Base-by-base conservation (phyloP, 2,888 invertebrate species). In the Patella caerulea region DNA sequence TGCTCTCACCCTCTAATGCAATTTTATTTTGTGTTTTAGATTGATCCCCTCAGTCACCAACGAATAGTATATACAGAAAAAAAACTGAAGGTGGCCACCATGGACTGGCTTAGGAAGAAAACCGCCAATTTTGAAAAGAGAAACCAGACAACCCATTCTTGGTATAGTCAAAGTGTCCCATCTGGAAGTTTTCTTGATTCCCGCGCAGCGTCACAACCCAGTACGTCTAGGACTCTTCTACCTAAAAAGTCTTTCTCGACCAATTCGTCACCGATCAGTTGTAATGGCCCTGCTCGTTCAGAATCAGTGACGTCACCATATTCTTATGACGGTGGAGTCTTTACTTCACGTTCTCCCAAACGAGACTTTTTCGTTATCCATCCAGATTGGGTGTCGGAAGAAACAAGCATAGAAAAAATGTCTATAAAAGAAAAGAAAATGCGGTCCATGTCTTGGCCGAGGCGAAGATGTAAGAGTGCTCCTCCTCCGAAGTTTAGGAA, bases 381-480 rank as follows among this genome's bases (percentile, higher is more conserved):
- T 74, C 91, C 91, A 1, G 91, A 91, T 78, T 91, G 90, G 90
- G 90, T 89, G 19, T 90, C 90, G 0, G 91, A 91, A 79, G 85
- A 86, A 19, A 83, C 89, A 83, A 83, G 87, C 2, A 86, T 89
- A 72, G 86, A 87, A 77, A 87, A 87, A 81, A 72, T 89, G 56
- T 86, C 85, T 72, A 74, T 88, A 55, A 84, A 84, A 55, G 83
- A 86, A 55, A 78, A 86, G 52, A 81, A 81, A 24, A 76, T 79
- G 45, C 75, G 82, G 73, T 80, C 85, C n/a, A 73, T 78, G 79
- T 84, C 86, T 12, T 84, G 83, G 81, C 87, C 86, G 2, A 85
- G 84, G 2, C 82, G 89, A 72, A 81, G 90, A 14, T 88, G 89
- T 79, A 83, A 84, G 77, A 88, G 88, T 82, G 89, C 90, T 1